Percentiles rank a stretch among this genome's conserved stretches.
Conservation (phyloP, 1,140 invertebrate genomes). For the Cyrtorhinus lividipennis region DNA sequence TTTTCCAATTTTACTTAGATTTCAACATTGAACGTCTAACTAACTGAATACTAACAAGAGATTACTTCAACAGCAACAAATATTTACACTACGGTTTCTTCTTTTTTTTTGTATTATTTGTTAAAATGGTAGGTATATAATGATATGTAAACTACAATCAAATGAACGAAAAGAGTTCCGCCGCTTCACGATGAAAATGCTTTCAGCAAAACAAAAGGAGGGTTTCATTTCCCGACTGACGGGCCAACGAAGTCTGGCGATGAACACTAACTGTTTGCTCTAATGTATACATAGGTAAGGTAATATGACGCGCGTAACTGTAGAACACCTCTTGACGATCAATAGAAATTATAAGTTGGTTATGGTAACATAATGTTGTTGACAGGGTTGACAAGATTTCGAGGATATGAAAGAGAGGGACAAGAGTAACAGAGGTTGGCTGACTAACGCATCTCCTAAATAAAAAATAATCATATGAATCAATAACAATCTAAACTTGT, state of each 20-base stretch:
- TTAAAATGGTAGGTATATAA: background rate
- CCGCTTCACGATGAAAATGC: background rate
- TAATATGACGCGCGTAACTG: no score
- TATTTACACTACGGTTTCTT: background rate
- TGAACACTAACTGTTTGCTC: no score
- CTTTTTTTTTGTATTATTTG: background rate
- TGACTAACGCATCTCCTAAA: background rate
- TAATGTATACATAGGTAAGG: no score
- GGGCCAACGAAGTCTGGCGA: no score
- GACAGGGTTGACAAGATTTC: no score
- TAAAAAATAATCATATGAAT: background rate
- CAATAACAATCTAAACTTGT: background rate
- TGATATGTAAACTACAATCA: conserved; percentile 1
- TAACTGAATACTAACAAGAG: conserved; percentile 2
- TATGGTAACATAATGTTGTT: no score
- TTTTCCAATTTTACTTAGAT: background rate
- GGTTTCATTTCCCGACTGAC: no score
- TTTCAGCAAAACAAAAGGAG: no score
- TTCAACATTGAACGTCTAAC: background rate
- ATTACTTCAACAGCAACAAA: background rate
- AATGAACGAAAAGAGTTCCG: background rate
- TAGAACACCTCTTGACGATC: no score
- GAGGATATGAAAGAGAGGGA: no score
- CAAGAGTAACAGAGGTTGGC: background rate
- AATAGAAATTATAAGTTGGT: no score